Evolutionary conservation across 1,140 invertebrate species (phyloP), one percentile per base, ranked within the genome.

Genomic region (Piezodorus guildinii): DNA sequence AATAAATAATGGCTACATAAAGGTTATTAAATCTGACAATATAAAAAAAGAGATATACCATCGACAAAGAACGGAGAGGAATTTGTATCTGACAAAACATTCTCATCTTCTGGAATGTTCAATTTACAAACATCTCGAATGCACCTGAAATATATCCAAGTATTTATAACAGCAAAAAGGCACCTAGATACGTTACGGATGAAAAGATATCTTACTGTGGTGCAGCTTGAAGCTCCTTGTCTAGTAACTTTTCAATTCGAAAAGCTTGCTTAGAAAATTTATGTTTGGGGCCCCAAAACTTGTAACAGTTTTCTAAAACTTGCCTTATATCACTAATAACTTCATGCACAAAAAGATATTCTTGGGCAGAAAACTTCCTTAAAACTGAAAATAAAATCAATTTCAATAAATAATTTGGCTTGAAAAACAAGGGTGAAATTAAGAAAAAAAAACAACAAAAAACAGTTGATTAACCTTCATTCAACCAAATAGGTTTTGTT

Each of bases 271-370:
- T 78, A 1, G 77, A 77, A 14, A 78, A 71, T 54, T 72, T 72
- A 68, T 78, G 75, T 62, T 74, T 71, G 6, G 74, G 72, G 56
- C 79, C 79, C 71, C 77, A 79, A 70, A 75, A 80, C 12, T 74
- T 73, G 65, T 79, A 79, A 66, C 78, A 79, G 63, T 80, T 80
- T 65, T 80, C 77, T 25, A 81, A 69, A 74, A 80, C 77, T 16
- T 76, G 69, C 15, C 77, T 72, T 30, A 81, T 72, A 66, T 80
- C 78, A 19, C 70, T 71, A 5, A 80, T 72, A 69, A 79, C 71
- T 39, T 79, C 73, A 19, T 74, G 76, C 16, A 80, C 73, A 15
- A 67, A 71, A 2, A 65, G 67, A 69, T 80, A 81, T 34, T 75
- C 66, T n/a, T 70, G 69, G 8, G 68, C 68, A 30, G 73, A 66